Percentiles rank a stretch among this genome's conserved stretches.
These are phyloP conservation scores for Phalera bucephala DNA, from an alignment of 2,888 invertebrate species.

Conservation along the genomic window DNA sequence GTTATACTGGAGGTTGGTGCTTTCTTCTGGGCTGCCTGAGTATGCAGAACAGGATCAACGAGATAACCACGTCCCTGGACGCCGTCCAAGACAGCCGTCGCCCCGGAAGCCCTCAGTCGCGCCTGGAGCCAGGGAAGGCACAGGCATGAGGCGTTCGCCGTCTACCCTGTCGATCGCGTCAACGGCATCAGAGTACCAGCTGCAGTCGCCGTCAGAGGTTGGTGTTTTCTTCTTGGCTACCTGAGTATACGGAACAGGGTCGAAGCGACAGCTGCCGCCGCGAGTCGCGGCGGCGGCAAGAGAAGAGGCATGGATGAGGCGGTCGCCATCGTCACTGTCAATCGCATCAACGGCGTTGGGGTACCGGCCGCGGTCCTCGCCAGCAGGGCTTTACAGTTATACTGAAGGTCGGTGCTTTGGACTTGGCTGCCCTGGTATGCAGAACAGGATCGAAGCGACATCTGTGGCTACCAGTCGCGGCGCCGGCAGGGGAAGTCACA, in stretches of 20 bases:
- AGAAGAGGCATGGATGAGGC: conserved; percentile 51
- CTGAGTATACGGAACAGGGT: conserved; percentile 79
- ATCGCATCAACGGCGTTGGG: conserved; percentile 72
- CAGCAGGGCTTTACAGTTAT: conserved; percentile 90
- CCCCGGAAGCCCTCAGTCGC: conserved; percentile 68
- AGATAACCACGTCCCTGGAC: no score
- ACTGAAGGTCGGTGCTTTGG: conserved; percentile 76
- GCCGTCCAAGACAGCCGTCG: conserved; percentile 76
- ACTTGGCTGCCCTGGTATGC: no score
- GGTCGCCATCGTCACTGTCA: conserved; percentile 73
- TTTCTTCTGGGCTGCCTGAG: conserved; percentile 40
- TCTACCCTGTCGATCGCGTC: conserved; percentile 75
- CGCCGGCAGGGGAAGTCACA: no score
- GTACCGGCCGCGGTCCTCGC: conserved; percentile 88
- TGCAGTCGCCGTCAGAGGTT: conserved; percentile 90
- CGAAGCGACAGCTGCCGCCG: conserved; percentile 74
- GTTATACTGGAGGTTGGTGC: conserved; percentile 85
- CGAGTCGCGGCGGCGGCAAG: conserved; percentile 60
- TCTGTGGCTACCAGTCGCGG: no score
- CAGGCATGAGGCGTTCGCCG: conserved; percentile 66
- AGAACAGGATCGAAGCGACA: no score
- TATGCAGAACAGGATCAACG: conserved; percentile 78
- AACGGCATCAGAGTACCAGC: conserved; percentile 80
- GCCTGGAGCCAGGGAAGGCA: conserved; percentile 51
- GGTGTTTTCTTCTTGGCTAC: no score